Percentiles rank a stretch among this genome's conserved stretches.
phyloP scores from a whole-genome alignment of 2,888 invertebrate species.

The Cybosia mesomella region DNA sequence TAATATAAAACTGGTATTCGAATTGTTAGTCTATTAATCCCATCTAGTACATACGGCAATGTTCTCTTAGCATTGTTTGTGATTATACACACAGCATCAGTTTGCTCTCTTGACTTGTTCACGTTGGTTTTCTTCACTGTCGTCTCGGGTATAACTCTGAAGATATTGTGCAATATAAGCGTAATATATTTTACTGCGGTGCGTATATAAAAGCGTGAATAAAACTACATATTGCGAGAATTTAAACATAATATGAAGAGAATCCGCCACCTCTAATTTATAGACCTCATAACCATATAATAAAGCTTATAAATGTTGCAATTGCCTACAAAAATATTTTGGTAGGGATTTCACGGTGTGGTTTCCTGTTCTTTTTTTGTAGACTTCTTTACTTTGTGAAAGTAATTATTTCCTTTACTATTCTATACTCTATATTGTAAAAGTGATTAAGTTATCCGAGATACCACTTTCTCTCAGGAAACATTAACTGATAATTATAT shows the following conservation, averaged over 20 bases:
- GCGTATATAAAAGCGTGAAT: slow-evolving; percentile 30
- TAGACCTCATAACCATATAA: slow-evolving; percentile 29
- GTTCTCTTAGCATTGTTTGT: slow-evolving; percentile 66
- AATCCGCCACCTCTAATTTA: slow-evolving; percentile 41
- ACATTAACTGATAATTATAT: not conserved
- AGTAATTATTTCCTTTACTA: not conserved
- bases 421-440: not conserved
- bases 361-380: not conserved
- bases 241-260: slow-evolving; percentile 23
- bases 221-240: slow-evolving; percentile 3
- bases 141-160: slow-evolving; percentile 73
- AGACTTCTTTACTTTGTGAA: not conserved
- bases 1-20: slow-evolving; percentile 32
- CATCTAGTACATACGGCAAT: slow-evolving; percentile 71
- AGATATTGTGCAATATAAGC: slow-evolving; percentile 67
- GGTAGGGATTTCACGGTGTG: not conserved
- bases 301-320: slow-evolving; percentile 10
- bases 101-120: slow-evolving; percentile 61
- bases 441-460: not conserved
- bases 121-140: slow-evolving; percentile 66
- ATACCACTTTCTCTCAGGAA: not conserved
- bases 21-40: slow-evolving; percentile 56
- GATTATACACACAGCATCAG: slow-evolving; percentile 67
- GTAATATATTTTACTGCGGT: slow-evolving; percentile 45
- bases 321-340: not conserved